phyloP scores from a whole-genome alignment of 2,888 invertebrate genomes.

The Diaphora mendica region DNA sequence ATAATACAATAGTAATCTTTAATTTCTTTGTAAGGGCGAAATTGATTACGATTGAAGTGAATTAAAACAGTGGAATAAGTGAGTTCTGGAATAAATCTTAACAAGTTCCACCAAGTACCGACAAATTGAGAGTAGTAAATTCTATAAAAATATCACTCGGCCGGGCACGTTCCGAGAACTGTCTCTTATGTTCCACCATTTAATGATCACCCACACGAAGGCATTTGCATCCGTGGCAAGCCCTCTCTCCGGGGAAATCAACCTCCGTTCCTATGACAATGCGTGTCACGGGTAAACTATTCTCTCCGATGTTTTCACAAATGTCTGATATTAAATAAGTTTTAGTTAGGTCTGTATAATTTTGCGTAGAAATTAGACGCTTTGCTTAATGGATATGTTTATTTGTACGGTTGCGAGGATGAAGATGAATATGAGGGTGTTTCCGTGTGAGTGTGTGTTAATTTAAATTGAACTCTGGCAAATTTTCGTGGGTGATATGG shows the following conservation, averaged over 20 bases:
- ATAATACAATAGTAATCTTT: too few species aligned
- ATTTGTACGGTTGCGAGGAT: constrained; percentile 2
- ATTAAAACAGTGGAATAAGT: too few species aligned
- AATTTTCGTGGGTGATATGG: neutral
- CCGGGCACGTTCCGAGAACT: neutral
- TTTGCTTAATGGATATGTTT: constrained; percentile 18
- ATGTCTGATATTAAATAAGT: constrained; percentile 24
- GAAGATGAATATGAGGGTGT: neutral
- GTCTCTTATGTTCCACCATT: constrained; percentile 15
- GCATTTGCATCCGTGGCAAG: constrained; percentile 30
- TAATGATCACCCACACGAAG: constrained; percentile 31
- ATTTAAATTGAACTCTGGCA: too few species aligned
- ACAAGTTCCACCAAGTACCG: too few species aligned
- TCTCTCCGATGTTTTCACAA: constrained; percentile 10
- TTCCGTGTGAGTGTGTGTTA: neutral
- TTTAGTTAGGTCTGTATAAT: constrained; percentile 20
- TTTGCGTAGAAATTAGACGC: constrained; percentile 11
- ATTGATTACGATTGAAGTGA: too few species aligned
- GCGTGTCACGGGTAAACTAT: constrained; percentile 29
- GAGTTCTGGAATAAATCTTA: too few species aligned
- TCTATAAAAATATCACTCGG: neutral
- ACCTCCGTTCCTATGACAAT: constrained; percentile 33
- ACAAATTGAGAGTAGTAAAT: too few species aligned
- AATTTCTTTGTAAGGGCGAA: too few species aligned
- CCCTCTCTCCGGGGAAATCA: constrained; percentile 34